Evolutionary conservation across 2,797 vertebrate genomes (phyloP).

Genomic region (Brachyrhaphis roseni): DNA sequence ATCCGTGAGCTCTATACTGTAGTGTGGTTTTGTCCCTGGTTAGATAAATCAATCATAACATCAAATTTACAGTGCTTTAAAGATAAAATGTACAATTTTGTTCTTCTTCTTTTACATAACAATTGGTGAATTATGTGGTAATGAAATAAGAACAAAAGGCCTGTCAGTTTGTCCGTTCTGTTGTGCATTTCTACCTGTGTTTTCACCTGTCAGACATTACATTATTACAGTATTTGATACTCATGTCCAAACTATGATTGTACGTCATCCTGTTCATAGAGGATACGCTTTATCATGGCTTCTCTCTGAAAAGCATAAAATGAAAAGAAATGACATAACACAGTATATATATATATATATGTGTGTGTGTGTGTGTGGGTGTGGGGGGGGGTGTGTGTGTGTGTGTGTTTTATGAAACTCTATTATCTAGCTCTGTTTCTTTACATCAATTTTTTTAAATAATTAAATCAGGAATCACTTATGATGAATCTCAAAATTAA

Average conservation of each 20-base stretch:
- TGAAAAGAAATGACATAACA: too few species aligned
- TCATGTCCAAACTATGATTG: slow-evolving; percentile 24
- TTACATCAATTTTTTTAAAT: background rate
- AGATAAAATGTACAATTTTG: background rate
- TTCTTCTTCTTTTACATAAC: background rate
- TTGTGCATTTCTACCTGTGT: background rate
- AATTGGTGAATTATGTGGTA: background rate
- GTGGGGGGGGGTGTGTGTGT: too few species aligned
- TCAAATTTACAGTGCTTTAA: background rate
- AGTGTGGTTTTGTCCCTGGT: background rate
- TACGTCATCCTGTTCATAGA: slow-evolving; percentile 4
- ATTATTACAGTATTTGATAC: slow-evolving; percentile 1
- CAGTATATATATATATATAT: too few species aligned
- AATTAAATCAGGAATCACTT: too few species aligned
- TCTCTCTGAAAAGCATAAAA: too few species aligned
- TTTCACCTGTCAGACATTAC: background rate
- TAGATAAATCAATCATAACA: background rate
- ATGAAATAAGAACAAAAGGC: background rate
- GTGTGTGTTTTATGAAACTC: too few species aligned
- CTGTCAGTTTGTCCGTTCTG: background rate
- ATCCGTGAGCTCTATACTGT: background rate
- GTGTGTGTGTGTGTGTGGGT: too few species aligned
- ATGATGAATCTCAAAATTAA: too few species aligned
- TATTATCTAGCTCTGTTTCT: background rate
- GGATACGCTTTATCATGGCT: too few species aligned